Evolutionary conservation across 2,888 invertebrate genomes (phyloP).

Genomic region (Disparrhopalites patrizii): DNA sequence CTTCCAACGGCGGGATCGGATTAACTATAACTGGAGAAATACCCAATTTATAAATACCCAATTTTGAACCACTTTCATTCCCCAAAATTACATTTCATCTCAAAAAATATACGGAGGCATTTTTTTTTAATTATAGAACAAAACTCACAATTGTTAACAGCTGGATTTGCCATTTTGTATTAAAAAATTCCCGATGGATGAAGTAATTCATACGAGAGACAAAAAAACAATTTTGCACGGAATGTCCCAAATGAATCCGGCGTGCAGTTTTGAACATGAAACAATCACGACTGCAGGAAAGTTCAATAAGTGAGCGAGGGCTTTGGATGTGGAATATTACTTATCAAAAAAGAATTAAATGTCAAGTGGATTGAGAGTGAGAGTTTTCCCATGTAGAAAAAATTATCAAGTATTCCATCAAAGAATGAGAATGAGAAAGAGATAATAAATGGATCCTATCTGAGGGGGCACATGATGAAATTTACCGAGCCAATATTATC

Average conservation of each 20-base stretch:
- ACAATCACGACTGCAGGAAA: neutral
- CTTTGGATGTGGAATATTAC: too few relatives aligned
- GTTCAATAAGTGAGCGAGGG: too few relatives aligned
- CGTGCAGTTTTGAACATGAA: neutral
- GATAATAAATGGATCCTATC: too few relatives aligned
- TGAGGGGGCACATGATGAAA: too few relatives aligned
- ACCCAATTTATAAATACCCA: neutral
- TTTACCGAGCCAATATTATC: too few relatives aligned
- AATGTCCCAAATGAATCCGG: neutral
- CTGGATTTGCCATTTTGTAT: neutral
- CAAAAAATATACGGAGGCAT: neutral
- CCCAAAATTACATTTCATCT: neutral
- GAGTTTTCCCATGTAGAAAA: too few relatives aligned
- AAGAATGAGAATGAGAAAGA: slow-evolving; percentile 4
- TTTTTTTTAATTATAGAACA: neutral
- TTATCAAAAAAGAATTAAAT: too few relatives aligned
- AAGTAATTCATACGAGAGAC: too few relatives aligned
- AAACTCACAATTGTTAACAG: neutral
- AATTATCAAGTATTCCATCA: slow-evolving; percentile 1
- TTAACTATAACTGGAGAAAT: neutral
- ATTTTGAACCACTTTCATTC: neutral
- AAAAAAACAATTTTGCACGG: neutral
- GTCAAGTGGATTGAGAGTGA: neutral
- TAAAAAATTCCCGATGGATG: neutral
- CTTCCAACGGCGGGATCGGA: neutral